A percentile compares a stretch with the other conserved stretches of the same genome.
Conservation (phyloP, 2,888 invertebrate genomes). For the Drosophila nr. fundita region DNA sequence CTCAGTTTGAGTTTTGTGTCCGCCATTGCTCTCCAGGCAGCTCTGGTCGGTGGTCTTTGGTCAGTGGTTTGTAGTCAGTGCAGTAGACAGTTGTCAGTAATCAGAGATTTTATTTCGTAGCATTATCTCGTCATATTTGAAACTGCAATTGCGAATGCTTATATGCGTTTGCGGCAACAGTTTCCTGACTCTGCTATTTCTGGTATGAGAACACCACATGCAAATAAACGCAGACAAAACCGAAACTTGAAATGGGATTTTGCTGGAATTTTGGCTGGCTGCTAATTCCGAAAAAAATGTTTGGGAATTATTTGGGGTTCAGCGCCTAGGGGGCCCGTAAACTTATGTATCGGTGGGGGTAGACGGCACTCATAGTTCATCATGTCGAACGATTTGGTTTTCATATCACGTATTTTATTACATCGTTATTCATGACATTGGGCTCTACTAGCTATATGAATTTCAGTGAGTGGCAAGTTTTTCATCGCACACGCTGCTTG, state of each 20-base stretch:
- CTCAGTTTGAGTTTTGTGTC: constrained; percentile 17
- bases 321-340: neutral
- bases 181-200: constrained; percentile 7
- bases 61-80: constrained; percentile 19
- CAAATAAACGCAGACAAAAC: constrained; percentile 42
- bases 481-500: constrained; percentile 35
- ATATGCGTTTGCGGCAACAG: constrained; percentile 13
- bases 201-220: constrained; percentile 1
- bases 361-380: constrained; percentile 63
- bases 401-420: constrained; percentile 80
- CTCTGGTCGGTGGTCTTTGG: constrained; percentile 15
- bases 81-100: constrained; percentile 8
- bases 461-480: constrained; percentile 57
- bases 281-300: constrained; percentile 69
- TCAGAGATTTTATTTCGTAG: constrained; percentile 50
- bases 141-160: constrained; percentile 36
- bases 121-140: constrained; percentile 67
- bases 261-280: constrained; percentile 32
- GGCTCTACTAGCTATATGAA: constrained; percentile 44
- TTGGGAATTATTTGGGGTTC: constrained; percentile 38
- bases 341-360: constrained; percentile 30
- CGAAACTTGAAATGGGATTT: constrained; percentile 15
- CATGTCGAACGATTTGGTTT: constrained; percentile 64
- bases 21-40: constrained; percentile 14
- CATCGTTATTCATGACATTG: constrained; percentile 78